Percentiles rank a stretch among this genome's conserved stretches.
Evolutionary conservation across 1,140 invertebrate species (phyloP).

Genomic region (Hyles euphorbiae): DNA sequence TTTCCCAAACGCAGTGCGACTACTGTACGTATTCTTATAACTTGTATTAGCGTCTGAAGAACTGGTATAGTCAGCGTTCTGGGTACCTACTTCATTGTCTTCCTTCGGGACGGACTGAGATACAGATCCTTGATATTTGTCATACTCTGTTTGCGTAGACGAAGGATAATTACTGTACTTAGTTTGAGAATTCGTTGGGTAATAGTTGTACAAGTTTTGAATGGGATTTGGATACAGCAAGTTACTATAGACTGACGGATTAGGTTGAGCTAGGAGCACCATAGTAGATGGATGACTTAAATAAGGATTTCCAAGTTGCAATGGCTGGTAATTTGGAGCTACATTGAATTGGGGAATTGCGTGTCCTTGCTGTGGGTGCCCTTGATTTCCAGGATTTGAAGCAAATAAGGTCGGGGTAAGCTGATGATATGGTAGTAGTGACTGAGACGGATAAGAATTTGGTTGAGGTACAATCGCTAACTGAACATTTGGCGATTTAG

Average conservation of each 20-base stretch:
- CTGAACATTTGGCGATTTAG: slow-evolving; percentile 50
- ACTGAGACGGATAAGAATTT: slow-evolving; percentile 27
- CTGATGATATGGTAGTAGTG: slow-evolving; percentile 43
- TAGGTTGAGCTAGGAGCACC: slow-evolving; percentile 52
- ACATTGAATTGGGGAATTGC: slow-evolving; percentile 40
- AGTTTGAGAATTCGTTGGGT: slow-evolving; percentile 54
- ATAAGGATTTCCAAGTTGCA: slow-evolving; percentile 36
- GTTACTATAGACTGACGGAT: slow-evolving; percentile 55
- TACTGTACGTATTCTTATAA: slow-evolving; percentile 48
- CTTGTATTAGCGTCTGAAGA: slow-evolving; percentile 35
- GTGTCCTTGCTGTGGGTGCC: slow-evolving; percentile 19
- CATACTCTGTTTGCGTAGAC: slow-evolving; percentile 42
- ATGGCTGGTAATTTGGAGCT: slow-evolving; percentile 37
- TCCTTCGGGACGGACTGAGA: slow-evolving; percentile 43
- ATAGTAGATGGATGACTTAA: slow-evolving; percentile 54
- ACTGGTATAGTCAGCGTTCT: slow-evolving; percentile 45
- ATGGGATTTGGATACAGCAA: slow-evolving; percentile 46
- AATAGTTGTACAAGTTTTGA: slow-evolving; percentile 65
- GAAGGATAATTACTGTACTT: slow-evolving; percentile 54
- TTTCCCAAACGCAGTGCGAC: slow-evolving; percentile 34
- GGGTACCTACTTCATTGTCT: slow-evolving; percentile 41
- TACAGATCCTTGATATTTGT: slow-evolving; percentile 40
- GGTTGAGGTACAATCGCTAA: slow-evolving; percentile 50
- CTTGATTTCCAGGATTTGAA: slow-evolving; percentile 31
- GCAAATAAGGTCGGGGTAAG: slow-evolving; percentile 28